Evolutionary conservation across 2,888 invertebrate genomes (phyloP).

Genomic region (Prenolepis imparis): DNA sequence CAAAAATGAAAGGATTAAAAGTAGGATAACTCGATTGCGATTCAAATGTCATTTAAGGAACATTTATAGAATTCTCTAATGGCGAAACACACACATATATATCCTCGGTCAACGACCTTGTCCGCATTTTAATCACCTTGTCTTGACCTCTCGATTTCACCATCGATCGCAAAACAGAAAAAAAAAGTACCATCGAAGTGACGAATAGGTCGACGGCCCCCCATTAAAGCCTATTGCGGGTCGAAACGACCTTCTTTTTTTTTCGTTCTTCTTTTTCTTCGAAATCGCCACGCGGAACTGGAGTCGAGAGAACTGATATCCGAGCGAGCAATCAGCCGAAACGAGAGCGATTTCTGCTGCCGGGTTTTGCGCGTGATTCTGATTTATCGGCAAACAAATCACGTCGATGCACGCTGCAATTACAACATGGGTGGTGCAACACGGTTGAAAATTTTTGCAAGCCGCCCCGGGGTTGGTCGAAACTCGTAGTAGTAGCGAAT

Average conservation of each 20-base stretch:
- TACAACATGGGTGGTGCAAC: background rate
- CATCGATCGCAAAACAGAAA: conserved; percentile 1
- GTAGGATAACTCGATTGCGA: background rate
- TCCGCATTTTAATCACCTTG: conserved; percentile 20
- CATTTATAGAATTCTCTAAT: background rate
- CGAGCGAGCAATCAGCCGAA: conserved; percentile 35
- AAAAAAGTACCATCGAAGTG: conserved; percentile 10
- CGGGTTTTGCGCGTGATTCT: background rate
- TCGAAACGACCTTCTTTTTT: background rate
- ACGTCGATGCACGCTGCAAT: conserved; percentile 38
- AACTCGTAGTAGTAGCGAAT: conserved; percentile 29
- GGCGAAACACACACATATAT: background rate
- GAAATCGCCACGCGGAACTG: conserved; percentile 12
- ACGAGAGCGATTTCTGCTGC: conserved; percentile 36
- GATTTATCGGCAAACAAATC: conserved; percentile 50
- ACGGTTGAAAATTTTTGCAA: conserved; percentile 39
- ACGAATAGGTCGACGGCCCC: background rate
- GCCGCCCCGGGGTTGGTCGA: background rate
- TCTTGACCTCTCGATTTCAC: conserved; percentile 21
- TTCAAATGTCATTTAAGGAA: background rate
- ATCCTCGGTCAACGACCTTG: conserved; percentile 36
- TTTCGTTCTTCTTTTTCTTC: background rate
- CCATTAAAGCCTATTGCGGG: conserved; percentile 16
- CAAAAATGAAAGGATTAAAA: background rate
- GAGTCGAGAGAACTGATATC: conserved; percentile 21